Evolutionary conservation across 2,113 vertebrate genomes (phyloP), one percentile per base, ranked within the genome.

Genomic region (Epinephelus lanceolatus): DNA sequence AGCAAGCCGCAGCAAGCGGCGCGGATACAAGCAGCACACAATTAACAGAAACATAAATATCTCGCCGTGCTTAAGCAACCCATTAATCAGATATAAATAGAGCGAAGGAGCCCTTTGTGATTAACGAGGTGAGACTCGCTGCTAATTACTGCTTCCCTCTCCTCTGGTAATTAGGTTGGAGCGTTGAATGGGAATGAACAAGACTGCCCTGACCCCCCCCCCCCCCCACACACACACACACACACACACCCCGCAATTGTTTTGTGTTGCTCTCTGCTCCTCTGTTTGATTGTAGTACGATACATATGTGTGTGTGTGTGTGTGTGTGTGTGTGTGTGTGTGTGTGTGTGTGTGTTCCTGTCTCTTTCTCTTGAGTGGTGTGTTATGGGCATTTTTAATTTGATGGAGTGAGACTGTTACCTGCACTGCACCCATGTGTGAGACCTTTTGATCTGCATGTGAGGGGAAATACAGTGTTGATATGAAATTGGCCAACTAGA

Each of bases 21-120:
- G 77, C 62, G 15, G 92, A 91, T 85, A 95, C 96, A 96, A 96
- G 96, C 96, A 95, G 97, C 96, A 96, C 96, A 98, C 96, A 97
- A 98, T 98, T 97, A 98, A 96, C 94, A 95, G 93, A 94, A 97
- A 97, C 97, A 97, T 96, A 97, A 97, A 97, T 97, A 96, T 95
- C 96, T 96, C 85, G 91, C 94, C 95, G 95, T 94, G 96, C 96
- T 96, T 96, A 97, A 96, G 97, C 95, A 95, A 97, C 96, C 96
- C 96, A 97, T 98, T 98, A 97, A 98, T 97, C 96, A 98, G 97
- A 97, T 98, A 97, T 97, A 98, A 98, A 98, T 97, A 98, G 96
- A 97, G 96, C 92, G 93, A 96, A 97, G 96, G 96, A 98, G 96
- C 96, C 96, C 97, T 97, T 97, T 96, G 96, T 98, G 97, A 99